Evolutionary conservation across 2,888 invertebrate species (phyloP).

Genomic region (Phania funesta): DNA sequence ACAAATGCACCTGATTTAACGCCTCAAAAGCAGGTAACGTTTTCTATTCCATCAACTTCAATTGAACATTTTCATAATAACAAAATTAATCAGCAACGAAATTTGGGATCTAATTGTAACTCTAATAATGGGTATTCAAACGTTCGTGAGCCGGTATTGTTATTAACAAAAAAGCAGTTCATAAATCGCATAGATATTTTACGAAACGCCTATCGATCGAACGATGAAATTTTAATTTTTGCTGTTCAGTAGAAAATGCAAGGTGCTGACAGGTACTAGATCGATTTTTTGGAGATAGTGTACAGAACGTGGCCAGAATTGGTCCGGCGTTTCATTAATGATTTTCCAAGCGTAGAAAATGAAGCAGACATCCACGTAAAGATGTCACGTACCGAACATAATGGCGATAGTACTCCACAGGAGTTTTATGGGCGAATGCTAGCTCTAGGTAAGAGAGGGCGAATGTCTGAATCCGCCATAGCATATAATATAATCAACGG

Average conservation of each 20-base stretch:
- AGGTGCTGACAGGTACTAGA: not conserved
- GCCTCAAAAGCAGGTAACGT: not conserved
- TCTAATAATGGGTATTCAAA: too few species aligned
- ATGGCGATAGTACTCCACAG: not conserved
- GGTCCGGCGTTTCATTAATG: too few species aligned
- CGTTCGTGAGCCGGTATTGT: too few species aligned
- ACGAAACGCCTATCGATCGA: not conserved
- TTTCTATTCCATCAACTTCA: not conserved
- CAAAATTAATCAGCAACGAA: too few species aligned
- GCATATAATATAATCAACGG: slow-evolving; percentile 60
- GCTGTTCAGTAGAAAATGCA: slow-evolving; percentile 38
- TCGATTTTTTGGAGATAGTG: not conserved
- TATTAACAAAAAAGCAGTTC: too few species aligned
- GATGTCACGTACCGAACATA: slow-evolving; percentile 45
- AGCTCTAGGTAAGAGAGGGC: slow-evolving; percentile 42
- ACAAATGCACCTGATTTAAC: not conserved
- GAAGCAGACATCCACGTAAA: slow-evolving; percentile 57
- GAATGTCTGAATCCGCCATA: slow-evolving; percentile 47
- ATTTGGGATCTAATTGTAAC: too few species aligned
- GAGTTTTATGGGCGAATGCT: slow-evolving; percentile 62
- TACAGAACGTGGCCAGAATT: not conserved
- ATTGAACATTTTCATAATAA: not conserved
- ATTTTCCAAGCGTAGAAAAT: too few species aligned
- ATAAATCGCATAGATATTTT: not conserved
- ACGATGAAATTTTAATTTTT: slow-evolving; percentile 31